Evolutionary conservation across 2,888 invertebrate genomes (phyloP), one percentile per base, ranked within the genome.

Genomic region (Hypolimnas misippus): DNA sequence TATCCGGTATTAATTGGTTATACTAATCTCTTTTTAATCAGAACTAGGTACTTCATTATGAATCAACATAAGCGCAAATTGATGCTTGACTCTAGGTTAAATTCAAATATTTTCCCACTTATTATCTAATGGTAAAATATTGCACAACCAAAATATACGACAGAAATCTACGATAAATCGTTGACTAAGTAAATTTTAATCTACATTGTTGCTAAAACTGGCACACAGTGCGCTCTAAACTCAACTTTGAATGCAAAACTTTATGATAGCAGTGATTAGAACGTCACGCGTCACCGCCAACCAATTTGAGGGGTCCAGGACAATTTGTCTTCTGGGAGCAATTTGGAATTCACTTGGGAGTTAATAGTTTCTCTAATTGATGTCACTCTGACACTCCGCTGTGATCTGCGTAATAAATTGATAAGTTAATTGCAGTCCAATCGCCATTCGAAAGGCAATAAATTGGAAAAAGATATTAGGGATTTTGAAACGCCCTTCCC

Each of bases 331-430:
- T 62, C 42, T 14, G 56, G 67, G 65, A 65, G 73, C 76, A 79
- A 83, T 84, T 84, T 79, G 49, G 77, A 75, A 84, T 82, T 83
- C 83, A 78, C 81, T 82, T 79, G 77, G 77, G 77, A 78, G 77
- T 76, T 77, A 78, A 80, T 81, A 78, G 83, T 82, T 82, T 85
- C 81, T 80, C 82, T 88, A 87, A 88, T 86, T 87, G 87, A 79
- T 78, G 77, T 81, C 76, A 65, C 62, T 67, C 58, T 58, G 68
- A 66, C 68, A 78, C 78, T 75, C n/a, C 31, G 59, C 46, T 21
- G 46, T 46, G 65, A 62, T 59, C 49, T 50, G 54, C 52, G 60
- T 62, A 53, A 64, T 63, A 57, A 58, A 65, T 60, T 60, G 65
- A 66, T 69, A 66, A 68, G 56, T 61, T 50, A 61, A 63, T 66